A percentile compares a stretch with the other conserved stretches of the same genome.
These are phyloP conservation scores for Protaetia brevitarsis DNA, from an alignment of 1,140 invertebrate species.

Conservation along the genomic window DNA sequence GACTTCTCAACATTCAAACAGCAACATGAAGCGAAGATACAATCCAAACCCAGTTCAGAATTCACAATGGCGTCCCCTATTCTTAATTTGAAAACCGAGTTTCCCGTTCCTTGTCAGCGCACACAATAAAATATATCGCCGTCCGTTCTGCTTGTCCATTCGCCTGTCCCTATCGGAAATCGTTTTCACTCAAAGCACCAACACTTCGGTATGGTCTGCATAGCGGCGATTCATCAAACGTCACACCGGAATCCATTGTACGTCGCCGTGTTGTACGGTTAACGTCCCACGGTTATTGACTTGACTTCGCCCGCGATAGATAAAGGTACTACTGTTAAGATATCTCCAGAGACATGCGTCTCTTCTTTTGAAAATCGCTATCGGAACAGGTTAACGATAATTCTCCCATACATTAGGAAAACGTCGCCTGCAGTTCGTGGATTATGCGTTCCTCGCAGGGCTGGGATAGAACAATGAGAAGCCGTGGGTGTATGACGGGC, in stretches of 20 bases:
- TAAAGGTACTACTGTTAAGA: not conserved
- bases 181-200: conserved; percentile 4
- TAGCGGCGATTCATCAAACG: conserved; percentile 9
- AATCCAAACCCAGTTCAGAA: no score
- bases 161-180: conserved; percentile 13
- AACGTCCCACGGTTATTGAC: not conserved
- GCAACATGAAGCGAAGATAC: no score
- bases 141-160: conserved; percentile 8
- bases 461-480: not conserved
- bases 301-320: not conserved
- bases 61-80: no score
- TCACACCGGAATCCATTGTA: not conserved
- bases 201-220: not conserved
- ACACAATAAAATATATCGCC: no score
- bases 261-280: not conserved
- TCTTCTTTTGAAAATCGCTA: not conserved
- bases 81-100: no score
- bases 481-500: not conserved
- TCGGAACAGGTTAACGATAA: not conserved
- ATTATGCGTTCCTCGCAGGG: not conserved
- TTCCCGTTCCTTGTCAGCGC: no score
- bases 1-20: no score
- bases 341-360: not conserved
- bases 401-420: not conserved
- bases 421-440: not conserved